These are phyloP conservation scores for Ellobius talpinus DNA, from an alignment of 2,113 vertebrate species.

Conservation along the genomic window DNA sequence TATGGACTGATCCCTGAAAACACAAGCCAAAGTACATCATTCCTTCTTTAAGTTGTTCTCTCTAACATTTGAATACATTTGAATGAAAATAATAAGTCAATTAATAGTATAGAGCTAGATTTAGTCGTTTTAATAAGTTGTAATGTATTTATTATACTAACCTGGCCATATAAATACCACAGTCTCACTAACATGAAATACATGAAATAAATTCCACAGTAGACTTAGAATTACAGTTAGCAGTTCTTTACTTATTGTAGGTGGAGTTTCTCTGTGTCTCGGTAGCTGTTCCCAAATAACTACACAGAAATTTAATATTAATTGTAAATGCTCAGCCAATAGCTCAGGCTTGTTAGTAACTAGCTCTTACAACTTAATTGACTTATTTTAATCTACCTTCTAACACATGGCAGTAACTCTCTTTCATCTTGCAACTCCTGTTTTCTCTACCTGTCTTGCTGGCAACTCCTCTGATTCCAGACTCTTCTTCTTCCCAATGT, in stretches of 20 bases:
- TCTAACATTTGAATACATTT: background rate
- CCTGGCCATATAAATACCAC: background rate
- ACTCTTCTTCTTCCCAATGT: too few relatives aligned
- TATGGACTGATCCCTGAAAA: background rate
- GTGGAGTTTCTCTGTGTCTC: too few relatives aligned
- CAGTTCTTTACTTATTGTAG: background rate
- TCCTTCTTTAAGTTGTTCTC: background rate
- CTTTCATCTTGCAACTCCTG: too few relatives aligned
- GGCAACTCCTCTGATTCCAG: too few relatives aligned
- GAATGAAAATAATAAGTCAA: background rate
- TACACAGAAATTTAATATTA: too few relatives aligned
- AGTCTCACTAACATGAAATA: background rate
- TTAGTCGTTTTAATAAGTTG: background rate
- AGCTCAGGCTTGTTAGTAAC: too few relatives aligned
- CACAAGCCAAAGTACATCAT: background rate
- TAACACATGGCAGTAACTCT: too few relatives aligned
- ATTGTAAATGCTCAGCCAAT: too few relatives aligned
- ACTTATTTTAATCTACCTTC: too few relatives aligned
- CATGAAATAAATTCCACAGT: background rate
- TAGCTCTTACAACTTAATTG: too few relatives aligned
- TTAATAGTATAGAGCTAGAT: background rate
- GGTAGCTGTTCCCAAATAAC: too few relatives aligned
- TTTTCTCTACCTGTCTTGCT: too few relatives aligned
- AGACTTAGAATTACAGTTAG: constrained; percentile 13
- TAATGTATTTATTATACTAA: background rate